A percentile compares a stretch with the other conserved stretches of the same genome.
Evolutionary conservation across 2,888 invertebrate species (phyloP).

Genomic region (Notocelia uddmanniana): DNA sequence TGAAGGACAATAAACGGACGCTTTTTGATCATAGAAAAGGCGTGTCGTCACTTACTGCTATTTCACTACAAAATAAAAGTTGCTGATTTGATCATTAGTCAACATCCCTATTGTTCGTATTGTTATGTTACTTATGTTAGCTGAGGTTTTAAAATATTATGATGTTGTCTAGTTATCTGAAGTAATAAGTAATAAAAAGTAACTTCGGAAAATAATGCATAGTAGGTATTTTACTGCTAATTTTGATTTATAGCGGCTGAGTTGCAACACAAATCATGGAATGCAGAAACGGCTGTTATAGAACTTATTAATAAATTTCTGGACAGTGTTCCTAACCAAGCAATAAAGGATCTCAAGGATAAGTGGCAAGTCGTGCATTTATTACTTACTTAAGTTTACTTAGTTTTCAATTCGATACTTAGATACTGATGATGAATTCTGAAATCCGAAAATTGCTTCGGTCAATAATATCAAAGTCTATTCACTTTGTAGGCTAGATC

Average conservation of each 20-base stretch:
- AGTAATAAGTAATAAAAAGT: no score
- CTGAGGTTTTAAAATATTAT: neutral
- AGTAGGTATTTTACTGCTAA: neutral
- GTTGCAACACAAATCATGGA: conserved; percentile 78
- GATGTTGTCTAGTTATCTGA: neutral
- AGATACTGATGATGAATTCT: no score
- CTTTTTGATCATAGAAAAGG: no score
- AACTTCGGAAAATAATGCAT: neutral
- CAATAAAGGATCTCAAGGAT: conserved; percentile 85
- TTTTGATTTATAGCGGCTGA: conserved; percentile 61
- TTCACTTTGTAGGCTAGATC: conserved; percentile 77
- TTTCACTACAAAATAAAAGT: no score
- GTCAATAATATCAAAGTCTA: no score
- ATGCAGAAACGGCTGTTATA: conserved; percentile 91
- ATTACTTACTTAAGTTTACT: neutral
- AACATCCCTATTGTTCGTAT: no score
- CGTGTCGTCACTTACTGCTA: no score
- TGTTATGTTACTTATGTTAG: neutral
- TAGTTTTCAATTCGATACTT: no score
- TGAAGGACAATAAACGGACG: no score
- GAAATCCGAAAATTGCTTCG: no score
- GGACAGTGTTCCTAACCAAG: conserved; percentile 85
- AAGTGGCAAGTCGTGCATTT: conserved; percentile 78
- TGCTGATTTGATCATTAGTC: no score
- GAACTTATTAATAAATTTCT: conserved; percentile 92